These are phyloP conservation scores for Zingel zingel DNA, from an alignment of 2,113 vertebrate species.

Conservation along the genomic window DNA sequence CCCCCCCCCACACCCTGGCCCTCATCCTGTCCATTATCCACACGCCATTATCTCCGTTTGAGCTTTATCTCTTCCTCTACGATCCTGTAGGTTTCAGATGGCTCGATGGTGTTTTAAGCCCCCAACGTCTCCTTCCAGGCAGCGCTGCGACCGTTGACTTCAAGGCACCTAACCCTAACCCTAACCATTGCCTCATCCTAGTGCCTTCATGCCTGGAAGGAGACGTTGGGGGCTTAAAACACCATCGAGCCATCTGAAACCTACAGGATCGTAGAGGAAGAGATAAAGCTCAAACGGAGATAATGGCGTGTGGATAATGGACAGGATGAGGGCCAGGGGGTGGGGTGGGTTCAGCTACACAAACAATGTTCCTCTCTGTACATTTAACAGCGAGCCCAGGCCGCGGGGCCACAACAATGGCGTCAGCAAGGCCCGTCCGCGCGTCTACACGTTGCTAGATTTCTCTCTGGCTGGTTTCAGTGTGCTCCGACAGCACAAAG, in stretches of 20 bases:
- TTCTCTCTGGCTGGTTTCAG: constrained; percentile 76
- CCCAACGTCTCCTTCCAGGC: too few relatives aligned
- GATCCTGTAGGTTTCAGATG: too few relatives aligned
- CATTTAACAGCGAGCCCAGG: constrained; percentile 70
- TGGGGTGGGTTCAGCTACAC: constrained; percentile 24
- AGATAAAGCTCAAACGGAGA: constrained; percentile 7
- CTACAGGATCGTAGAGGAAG: not conserved
- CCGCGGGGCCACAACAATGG: constrained; percentile 74
- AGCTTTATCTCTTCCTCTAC: too few relatives aligned
- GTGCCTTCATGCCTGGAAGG: too few relatives aligned
- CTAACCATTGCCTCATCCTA: too few relatives aligned
- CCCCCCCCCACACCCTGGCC: too few relatives aligned
- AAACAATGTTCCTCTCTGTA: constrained; percentile 71
- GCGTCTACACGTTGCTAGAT: constrained; percentile 82
- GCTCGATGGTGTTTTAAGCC: too few relatives aligned
- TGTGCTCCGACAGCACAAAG: constrained; percentile 73
- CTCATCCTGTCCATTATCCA: too few relatives aligned
- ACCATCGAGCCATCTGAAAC: not conserved
- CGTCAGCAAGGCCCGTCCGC: constrained; percentile 57
- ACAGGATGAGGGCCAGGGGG: not conserved
- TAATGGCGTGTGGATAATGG: constrained; percentile 30
- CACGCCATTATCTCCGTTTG: too few relatives aligned
- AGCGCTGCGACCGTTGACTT: too few relatives aligned
- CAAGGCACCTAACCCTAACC: too few relatives aligned
- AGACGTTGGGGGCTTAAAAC: too few relatives aligned